These are phyloP conservation scores for Drosophila recens DNA, from an alignment of 2,888 invertebrate species.

Conservation along the genomic window DNA sequence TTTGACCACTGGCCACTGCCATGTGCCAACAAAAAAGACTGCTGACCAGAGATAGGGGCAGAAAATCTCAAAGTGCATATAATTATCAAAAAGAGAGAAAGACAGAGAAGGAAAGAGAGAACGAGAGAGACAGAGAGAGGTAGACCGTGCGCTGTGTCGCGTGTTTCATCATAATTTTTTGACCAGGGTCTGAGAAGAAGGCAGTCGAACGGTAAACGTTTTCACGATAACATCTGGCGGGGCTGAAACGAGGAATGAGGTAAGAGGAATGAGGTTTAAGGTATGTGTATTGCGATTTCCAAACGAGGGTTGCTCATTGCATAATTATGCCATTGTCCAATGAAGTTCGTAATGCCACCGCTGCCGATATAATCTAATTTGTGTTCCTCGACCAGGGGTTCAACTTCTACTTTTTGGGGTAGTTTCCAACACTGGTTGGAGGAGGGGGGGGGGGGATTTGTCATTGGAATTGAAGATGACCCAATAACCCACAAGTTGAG, in stretches of 20 bases:
- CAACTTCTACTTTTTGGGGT: conserved; percentile 40
- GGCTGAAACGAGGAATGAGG: background rate
- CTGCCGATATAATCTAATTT: conserved; percentile 77
- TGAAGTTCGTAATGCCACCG: conserved; percentile 64
- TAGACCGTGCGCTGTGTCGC: conserved; percentile 59
- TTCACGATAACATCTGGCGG: conserved; percentile 79
- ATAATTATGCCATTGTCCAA: conserved; percentile 79
- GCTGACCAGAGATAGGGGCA: conserved; percentile 50
- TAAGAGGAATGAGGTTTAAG: background rate
- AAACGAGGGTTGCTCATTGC: conserved; percentile 69
- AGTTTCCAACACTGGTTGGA: conserved; percentile 24
- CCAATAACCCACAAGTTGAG: conserved; percentile 66
- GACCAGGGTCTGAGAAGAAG: conserved; percentile 27
- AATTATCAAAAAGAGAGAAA: conserved; percentile 2
- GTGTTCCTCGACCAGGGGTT: conserved; percentile 26
- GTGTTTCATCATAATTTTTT: conserved; percentile 68
- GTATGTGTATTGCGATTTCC: conserved; percentile 40
- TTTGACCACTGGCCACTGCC: conserved; percentile 63
- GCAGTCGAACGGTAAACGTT: conserved; percentile 73
- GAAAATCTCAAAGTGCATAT: conserved; percentile 60
- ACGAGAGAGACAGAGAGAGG: background rate
- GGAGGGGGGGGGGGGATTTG: background rate
- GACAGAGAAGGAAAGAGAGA: background rate
- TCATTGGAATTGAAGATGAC: conserved; percentile 44
- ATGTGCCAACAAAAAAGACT: conserved; percentile 44